These are phyloP conservation scores for Penelope pileata DNA, from an alignment of 2,113 vertebrate species.

Conservation along the genomic window DNA sequence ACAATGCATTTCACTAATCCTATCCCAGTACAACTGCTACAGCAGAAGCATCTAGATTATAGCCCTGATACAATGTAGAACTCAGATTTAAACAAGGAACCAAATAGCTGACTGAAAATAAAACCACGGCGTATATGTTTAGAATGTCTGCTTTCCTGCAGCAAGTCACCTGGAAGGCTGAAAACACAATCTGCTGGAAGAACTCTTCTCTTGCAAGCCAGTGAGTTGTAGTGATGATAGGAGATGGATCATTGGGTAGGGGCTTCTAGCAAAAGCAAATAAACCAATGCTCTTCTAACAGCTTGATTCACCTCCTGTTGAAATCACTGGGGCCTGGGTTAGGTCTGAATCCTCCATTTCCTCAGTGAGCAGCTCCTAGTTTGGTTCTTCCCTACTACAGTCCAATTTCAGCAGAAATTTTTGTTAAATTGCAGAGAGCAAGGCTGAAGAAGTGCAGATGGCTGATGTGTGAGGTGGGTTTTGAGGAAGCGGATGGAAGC, in stretches of 20 bases:
- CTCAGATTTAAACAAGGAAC: not conserved
- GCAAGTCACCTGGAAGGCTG: not conserved
- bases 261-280: not conserved
- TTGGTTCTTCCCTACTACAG: not conserved
- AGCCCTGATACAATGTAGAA: not conserved
- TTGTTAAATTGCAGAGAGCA: not conserved
- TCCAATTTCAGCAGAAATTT: not conserved
- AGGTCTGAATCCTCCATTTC: not conserved
- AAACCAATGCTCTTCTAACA: not conserved
- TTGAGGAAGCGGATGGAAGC: not conserved
- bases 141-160: not conserved
- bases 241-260: not conserved
- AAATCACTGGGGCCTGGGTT: not conserved
- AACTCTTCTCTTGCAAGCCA: not conserved
- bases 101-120: not conserved
- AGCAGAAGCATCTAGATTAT: not conserved
- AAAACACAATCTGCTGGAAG: fast-evolving
- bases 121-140: not conserved
- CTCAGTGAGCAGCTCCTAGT: not conserved
- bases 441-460: not conserved
- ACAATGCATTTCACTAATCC: not conserved
- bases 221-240: not conserved
- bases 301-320: not conserved
- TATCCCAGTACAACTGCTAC: not conserved
- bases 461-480: not conserved